These are phyloP conservation scores for Pteropus alecto DNA, from an alignment of 2,113 vertebrate species.

Conservation along the genomic window DNA sequence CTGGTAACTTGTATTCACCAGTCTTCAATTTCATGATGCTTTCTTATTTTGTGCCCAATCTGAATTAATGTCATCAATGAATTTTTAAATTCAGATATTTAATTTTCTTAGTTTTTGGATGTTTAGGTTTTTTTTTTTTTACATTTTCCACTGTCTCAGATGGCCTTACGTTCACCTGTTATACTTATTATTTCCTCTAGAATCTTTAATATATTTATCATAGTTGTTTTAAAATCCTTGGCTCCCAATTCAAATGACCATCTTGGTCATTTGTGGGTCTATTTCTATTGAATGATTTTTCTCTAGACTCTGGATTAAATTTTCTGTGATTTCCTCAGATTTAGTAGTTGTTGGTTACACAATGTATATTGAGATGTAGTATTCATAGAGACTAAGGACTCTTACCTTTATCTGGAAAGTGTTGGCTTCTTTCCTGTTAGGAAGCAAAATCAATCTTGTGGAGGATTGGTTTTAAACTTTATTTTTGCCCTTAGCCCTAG, in stretches of 20 bases:
- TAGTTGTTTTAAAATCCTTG: background rate
- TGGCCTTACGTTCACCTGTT: background rate
- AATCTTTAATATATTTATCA: background rate
- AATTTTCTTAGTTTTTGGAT: background rate
- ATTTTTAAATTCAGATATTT: background rate
- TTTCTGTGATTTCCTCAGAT: background rate
- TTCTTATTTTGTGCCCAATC: background rate
- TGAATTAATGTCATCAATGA: background rate
- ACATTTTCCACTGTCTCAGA: background rate
- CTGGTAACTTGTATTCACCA: background rate
- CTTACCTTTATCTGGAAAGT: background rate
- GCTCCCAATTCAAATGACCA: background rate
- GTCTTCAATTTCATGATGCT: background rate
- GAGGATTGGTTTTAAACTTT: background rate
- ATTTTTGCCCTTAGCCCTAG: background rate
- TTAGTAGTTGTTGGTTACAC: background rate
- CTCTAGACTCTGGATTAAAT: background rate
- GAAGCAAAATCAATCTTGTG: background rate
- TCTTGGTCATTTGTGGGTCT: background rate
- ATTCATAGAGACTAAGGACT: background rate
- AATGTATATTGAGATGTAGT: background rate
- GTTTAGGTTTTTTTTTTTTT: background rate
- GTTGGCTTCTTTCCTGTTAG: background rate
- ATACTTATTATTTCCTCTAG: background rate
- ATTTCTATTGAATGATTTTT: background rate